phyloP scores from a whole-genome alignment of 2,888 invertebrate species.

The Hemithea aestivaria region DNA sequence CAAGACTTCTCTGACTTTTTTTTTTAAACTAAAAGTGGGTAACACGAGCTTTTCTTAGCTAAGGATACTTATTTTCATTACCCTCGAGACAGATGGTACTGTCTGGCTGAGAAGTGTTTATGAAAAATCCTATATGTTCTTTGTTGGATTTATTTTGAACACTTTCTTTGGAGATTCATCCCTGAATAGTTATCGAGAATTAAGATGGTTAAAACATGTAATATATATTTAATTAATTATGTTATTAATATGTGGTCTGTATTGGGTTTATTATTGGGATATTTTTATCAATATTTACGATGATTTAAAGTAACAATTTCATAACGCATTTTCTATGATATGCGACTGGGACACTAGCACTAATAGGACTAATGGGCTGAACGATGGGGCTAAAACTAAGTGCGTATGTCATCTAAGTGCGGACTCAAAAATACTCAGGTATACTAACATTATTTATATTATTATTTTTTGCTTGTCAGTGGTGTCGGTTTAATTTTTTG shows the following conservation, averaged over 20 bases:
- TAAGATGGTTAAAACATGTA: background rate
- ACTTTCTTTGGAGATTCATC: slow-evolving; percentile 1
- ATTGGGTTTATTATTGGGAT: no score
- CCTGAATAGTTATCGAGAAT: background rate
- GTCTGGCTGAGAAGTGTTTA: slow-evolving; percentile 39
- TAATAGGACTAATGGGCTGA: no score
- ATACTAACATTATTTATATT: no score
- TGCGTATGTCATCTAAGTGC: background rate
- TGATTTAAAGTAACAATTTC: no score
- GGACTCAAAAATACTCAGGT: slow-evolving; percentile 6
- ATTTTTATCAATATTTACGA: no score
- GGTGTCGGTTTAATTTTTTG: no score
- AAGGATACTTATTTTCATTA: slow-evolving; percentile 54
- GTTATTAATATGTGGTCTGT: no score
- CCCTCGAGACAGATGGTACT: slow-evolving; percentile 50
- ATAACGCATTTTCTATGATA: no score
- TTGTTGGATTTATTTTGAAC: slow-evolving; percentile 10
- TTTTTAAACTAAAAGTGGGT: slow-evolving; percentile 41
- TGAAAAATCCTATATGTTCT: slow-evolving; percentile 31
- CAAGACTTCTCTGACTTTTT: slow-evolving; percentile 41
- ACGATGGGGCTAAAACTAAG: no score
- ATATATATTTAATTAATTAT: no score
- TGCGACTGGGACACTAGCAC: no score
- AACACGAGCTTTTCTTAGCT: slow-evolving; percentile 45
- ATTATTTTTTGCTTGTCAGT: no score